Conservation (phyloP, 2,797 vertebrate species). For the Gymnocypris eckloni region DNA sequence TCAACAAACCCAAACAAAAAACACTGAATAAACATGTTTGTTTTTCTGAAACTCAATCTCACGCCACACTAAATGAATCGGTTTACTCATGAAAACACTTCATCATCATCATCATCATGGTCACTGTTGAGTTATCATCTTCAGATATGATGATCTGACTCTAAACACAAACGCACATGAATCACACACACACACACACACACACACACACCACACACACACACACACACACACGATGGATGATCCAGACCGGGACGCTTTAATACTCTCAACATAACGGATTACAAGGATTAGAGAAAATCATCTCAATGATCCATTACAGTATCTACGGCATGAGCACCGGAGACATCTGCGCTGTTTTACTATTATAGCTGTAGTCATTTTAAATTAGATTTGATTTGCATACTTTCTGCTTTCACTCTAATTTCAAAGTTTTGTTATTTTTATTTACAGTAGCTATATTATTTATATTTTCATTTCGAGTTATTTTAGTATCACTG, state of each 20-base stretch:
- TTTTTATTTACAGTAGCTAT: background rate
- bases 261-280: slow-evolving; percentile 47
- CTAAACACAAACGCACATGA: background rate
- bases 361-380: background rate
- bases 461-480: background rate
- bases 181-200: background rate
- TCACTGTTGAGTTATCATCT: background rate
- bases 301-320: slow-evolving; percentile 55
- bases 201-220: background rate
- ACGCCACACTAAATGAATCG: slow-evolving; percentile 32
- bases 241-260: background rate
- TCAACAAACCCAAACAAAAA: slow-evolving; percentile 34
- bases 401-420: background rate
- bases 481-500: background rate
- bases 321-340: background rate
- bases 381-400: background rate
- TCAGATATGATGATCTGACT: background rate
- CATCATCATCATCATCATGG: background rate
- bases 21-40: slow-evolving; percentile 40
- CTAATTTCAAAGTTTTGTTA: background rate
- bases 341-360: background rate
- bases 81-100: slow-evolving; percentile 35
- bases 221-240: background rate
- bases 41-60: slow-evolving; percentile 41
- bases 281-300: slow-evolving; percentile 57